A percentile compares a stretch with the other conserved stretches of the same genome.
phyloP scores from a whole-genome alignment of 1,140 invertebrate species.

The Lucilia cuprina region DNA sequence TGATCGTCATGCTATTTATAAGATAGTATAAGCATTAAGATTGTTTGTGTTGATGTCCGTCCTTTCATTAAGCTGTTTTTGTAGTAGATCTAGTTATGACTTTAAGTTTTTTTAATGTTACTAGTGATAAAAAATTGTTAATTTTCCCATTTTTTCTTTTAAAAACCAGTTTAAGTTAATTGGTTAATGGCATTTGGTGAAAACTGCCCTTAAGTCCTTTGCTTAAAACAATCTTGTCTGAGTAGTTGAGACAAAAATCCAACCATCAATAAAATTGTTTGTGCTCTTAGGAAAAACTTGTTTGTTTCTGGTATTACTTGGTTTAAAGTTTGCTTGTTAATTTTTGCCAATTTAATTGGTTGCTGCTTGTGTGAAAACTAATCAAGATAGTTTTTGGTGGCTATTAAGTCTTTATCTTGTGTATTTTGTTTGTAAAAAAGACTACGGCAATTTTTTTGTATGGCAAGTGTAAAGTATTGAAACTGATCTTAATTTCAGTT shows the following conservation, averaged over 20 bases:
- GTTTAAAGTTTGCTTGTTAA: background rate
- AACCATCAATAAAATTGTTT: background rate
- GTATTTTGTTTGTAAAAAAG: no score
- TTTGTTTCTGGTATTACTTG: background rate
- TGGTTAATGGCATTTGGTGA: no score
- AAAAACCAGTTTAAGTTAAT: no score
- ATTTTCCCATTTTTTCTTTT: no score
- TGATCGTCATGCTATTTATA: background rate
- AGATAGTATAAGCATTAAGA: background rate
- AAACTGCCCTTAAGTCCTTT: no score
- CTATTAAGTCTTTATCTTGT: background rate
- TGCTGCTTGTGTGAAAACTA: background rate
- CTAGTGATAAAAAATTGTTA: no score
- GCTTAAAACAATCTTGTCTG: no score
- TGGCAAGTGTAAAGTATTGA: no score
- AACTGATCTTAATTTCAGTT: no score
- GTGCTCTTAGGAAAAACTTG: background rate
- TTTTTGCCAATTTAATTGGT: background rate
- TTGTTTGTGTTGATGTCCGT: background rate
- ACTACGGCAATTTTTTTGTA: no score
- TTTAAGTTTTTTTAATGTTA: background rate
- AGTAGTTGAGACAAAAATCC: no score
- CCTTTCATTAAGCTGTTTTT: background rate
- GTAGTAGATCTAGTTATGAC: background rate
- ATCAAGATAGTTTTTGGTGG: background rate